Evolutionary conservation across 1,140 invertebrate genomes (phyloP), one percentile per base, ranked within the genome.

Genomic region (Drosophila bocki): DNA sequence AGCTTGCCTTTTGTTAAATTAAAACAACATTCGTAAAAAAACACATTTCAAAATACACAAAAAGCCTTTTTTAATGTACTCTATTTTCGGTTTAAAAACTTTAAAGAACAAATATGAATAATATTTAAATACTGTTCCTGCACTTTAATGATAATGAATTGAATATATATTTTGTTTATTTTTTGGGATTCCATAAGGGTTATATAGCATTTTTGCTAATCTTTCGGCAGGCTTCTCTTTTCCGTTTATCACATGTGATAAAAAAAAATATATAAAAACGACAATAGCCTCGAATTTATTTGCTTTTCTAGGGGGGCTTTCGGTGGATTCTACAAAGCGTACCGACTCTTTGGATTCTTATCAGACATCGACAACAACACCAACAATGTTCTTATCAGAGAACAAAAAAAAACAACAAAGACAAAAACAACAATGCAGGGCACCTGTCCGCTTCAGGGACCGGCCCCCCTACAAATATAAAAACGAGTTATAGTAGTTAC

Each of bases 191-290:
- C 17, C 41, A 19, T 11, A 15, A 45, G 45, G 58, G 15, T 63
- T 65, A 44, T 67, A 39, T 26, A 53, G 45, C 57, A 61, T 50
- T 76, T 83, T 63, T 19, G 48, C 32, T 78, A 76, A 82, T 82
- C 80, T 72, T 48, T 58, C 39, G 35, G 44, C 56, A 80, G 54
- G 54, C 54, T 82, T 72, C 50, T 74, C 67, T 58, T 32, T 41
- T 41, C 37, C 44, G 45, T 84, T 85, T 85, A 85, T 85, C 78
- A 63, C 82, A 12, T 56, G 60, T 62, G 82, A 85, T 85, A 85
- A 85, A 79, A 48, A 48, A 26, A 63, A 56, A 41, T 32, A 68
- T 56, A 45, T 32, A 22, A 45, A 57, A 47, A 37, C 67, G 71
- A 80, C 54, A 79, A 79, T 60, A 78, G 72, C 59, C 64, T 51